Evolutionary conservation across 2,888 invertebrate species (phyloP), one percentile per base, ranked within the genome.

Genomic region (Rhorus exstirpatorius): DNA sequence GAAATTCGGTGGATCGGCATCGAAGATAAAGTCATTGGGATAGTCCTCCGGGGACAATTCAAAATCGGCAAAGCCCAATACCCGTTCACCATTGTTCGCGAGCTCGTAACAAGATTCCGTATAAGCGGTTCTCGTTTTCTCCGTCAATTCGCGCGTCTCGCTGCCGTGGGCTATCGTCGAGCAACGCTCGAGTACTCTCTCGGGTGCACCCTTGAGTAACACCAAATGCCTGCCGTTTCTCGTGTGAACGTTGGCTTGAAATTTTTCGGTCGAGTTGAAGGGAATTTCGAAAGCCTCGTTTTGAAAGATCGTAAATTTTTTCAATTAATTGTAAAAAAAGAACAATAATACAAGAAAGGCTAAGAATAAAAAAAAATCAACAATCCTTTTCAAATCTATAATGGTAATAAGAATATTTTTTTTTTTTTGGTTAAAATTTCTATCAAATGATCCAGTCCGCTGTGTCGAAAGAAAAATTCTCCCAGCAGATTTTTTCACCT

Each of bases 141-240:
- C 94, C 91, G 87, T 93, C 41, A 95, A 85, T 19, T 91, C 90
- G 55, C 90, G 89, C 74, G 94, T 94, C 6, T 94, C 94, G n/a
- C 94, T 94, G 80, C 94, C 94, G 10, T 95, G 92, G 60, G 94
- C 93, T 2, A 95, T 93, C 14, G 92, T 94, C 44, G 92, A 86
- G 89, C 97, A 97, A 82, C 95, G 94, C 87, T 96, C 96, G 35
- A 96, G 87, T 68, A 96, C 94, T 74, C 95, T 94, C 93, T 96
- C 96, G 0, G 96, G 96, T 31, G 96, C 96, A 21, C 96, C 96
- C 93, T 96, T 97, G 96, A 97, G 96, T 63, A 96, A 95, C 82
- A 97, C 93, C 79, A 96, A 93, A 90, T 95, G 91, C 3, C 94
- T 93, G 14, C 93, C 90, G 65, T 94, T 93, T 88, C 94, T 93